A percentile compares a stretch with the other conserved stretches of the same genome.
Evolutionary conservation across 2,113 vertebrate genomes (phyloP).

Genomic region (Lichenostomus cassidix): DNA sequence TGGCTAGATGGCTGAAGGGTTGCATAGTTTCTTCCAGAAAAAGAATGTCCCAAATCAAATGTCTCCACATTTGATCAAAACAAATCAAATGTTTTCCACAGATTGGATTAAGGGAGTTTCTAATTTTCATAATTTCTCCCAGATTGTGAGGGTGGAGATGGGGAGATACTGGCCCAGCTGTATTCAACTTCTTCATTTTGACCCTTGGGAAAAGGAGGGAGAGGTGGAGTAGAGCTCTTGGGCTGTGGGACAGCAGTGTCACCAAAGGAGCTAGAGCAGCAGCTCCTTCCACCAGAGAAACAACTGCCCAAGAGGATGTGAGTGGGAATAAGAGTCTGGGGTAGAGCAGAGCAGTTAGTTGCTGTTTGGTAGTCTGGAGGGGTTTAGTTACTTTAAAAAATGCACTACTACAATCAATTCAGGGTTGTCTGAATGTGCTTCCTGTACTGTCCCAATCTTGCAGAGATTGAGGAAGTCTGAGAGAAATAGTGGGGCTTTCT

Average conservation of each 20-base stretch:
- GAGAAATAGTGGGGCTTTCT: neutral
- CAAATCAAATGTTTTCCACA: neutral
- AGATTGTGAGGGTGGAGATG: neutral
- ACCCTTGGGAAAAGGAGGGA: neutral
- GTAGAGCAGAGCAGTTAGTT: neutral
- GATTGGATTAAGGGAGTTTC: neutral
- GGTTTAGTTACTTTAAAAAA: neutral
- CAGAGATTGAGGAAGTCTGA: neutral
- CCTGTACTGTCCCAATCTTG: neutral
- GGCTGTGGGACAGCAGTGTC: neutral
- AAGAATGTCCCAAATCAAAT: neutral
- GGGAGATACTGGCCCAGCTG: neutral
- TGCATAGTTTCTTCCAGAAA: neutral
- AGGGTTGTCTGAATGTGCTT: neutral
- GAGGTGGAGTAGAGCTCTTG: neutral
- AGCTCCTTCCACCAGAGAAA: neutral
- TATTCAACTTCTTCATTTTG: neutral
- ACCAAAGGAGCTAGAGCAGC: neutral
- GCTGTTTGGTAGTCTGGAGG: neutral
- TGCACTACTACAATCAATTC: neutral
- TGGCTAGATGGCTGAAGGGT: neutral
- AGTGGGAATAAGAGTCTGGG: neutral
- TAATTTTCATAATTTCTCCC: neutral
- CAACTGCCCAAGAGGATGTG: neutral
- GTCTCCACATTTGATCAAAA: neutral